These are phyloP conservation scores for Podotricha telesiphe DNA, from an alignment of 2,888 invertebrate species.

Conservation along the genomic window DNA sequence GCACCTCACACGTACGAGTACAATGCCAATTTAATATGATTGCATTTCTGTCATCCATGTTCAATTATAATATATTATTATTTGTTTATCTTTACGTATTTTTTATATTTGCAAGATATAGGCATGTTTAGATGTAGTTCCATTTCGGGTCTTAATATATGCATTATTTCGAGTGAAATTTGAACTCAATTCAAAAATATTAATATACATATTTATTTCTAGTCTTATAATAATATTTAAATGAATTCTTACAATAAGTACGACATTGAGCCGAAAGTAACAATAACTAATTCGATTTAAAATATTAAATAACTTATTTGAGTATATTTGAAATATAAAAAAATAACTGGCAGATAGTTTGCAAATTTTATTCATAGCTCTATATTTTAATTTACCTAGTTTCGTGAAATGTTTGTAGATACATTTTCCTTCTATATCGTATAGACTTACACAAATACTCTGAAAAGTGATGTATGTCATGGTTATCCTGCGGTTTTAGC, in stretches of 20 bases:
- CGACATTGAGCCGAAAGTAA: too few relatives aligned
- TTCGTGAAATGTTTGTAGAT: neutral
- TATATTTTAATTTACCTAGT: too few relatives aligned
- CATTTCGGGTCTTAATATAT: too few relatives aligned
- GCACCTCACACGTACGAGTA: conserved; percentile 46
- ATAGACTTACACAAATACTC: conserved; percentile 22
- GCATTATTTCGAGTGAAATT: too few relatives aligned
- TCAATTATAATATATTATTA: conserved; percentile 16
- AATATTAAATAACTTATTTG: too few relatives aligned
- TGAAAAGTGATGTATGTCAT: conserved; percentile 33
- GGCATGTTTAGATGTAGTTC: too few relatives aligned
- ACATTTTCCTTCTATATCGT: conserved; percentile 22
- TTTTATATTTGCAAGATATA: too few relatives aligned
- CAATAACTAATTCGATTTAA: too few relatives aligned
- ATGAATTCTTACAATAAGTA: too few relatives aligned
- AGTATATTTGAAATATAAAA: neutral
- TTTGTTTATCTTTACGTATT: neutral
- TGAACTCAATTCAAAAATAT: too few relatives aligned
- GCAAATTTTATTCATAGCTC: neutral
- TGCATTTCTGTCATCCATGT: conserved; percentile 32
- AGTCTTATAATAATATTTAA: too few relatives aligned
- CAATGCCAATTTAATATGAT: conserved; percentile 45
- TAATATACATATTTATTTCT: too few relatives aligned
- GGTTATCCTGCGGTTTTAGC: conserved; percentile 28
- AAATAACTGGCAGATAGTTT: neutral